These are phyloP conservation scores for Marronus borbonicus DNA, from an alignment of 2,888 invertebrate genomes.

Conservation along the genomic window DNA sequence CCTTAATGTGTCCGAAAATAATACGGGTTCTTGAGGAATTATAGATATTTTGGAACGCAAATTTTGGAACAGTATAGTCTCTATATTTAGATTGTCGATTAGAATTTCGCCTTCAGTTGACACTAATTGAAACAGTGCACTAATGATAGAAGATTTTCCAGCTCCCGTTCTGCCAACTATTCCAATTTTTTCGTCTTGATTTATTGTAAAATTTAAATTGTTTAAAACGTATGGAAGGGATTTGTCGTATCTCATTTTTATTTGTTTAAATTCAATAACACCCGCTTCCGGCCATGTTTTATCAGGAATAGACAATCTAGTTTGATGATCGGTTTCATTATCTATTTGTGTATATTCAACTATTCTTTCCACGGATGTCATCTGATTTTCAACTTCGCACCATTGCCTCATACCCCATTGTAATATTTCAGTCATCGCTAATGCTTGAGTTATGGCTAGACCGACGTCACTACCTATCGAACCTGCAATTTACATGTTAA, in stretches of 20 bases:
- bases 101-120: conserved; percentile 83
- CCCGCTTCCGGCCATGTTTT: conserved; percentile 81
- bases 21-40: conserved; percentile 89
- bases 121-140: conserved; percentile 86
- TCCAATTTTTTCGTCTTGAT: conserved; percentile 81
- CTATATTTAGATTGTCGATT: conserved; percentile 85
- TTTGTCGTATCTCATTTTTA: conserved; percentile 81
- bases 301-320: conserved; percentile 41
- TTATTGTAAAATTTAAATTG: conserved; percentile 77
- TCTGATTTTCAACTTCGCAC: conserved; percentile 77
- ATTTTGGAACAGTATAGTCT: conserved; percentile 80
- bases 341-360: conserved; percentile 84
- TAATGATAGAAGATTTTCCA: conserved; percentile 84
- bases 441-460: conserved; percentile 67
- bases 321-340: conserved; percentile 69
- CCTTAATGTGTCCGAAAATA: conserved; percentile 89
- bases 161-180: conserved; percentile 89
- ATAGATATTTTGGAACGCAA: conserved; percentile 85
- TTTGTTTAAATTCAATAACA: conserved; percentile 77
- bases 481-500: conserved; percentile 59
- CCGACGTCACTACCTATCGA: conserved; percentile 67
- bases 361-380: conserved; percentile 93
- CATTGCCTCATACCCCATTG: conserved; percentile 87
- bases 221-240: conserved; percentile 82
- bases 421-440: conserved; percentile 74